Percentiles rank a stretch among this genome's conserved stretches.
These are phyloP conservation scores for Gymnocypris eckloni DNA, from an alignment of 2,797 vertebrate genomes.

Conservation along the genomic window DNA sequence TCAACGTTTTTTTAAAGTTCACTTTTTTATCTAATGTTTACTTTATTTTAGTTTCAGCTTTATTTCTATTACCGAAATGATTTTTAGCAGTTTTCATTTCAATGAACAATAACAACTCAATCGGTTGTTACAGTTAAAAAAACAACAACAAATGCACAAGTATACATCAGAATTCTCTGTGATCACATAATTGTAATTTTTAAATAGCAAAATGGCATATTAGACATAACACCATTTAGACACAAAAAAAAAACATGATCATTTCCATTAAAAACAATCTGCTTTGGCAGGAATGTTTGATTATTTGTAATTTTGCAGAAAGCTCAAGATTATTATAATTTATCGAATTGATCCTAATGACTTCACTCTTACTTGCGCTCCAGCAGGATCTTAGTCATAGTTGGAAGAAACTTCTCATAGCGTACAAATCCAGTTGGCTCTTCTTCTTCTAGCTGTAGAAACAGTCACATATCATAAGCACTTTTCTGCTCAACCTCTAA, in stretches of 20 bases:
- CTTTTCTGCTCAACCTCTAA: neutral
- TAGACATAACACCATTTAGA: neutral
- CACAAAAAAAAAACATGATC: neutral
- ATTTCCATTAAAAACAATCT: neutral
- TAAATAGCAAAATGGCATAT: neutral
- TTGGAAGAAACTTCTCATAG: constrained; percentile 89
- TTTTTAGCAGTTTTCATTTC: neutral
- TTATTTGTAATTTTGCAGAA: neutral
- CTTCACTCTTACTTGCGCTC: constrained; percentile 81
- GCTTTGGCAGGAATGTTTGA: neutral
- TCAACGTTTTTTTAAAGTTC: neutral
- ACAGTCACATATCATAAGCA: constrained; percentile 13
- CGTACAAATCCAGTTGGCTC: constrained; percentile 83
- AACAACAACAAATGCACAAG: neutral
- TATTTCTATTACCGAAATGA: neutral
- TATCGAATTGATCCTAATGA: neutral
- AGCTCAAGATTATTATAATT: neutral
- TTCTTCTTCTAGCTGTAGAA: constrained; percentile 87
- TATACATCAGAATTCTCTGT: neutral
- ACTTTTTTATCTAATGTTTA: neutral
- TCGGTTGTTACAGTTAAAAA: neutral
- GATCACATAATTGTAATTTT: neutral
- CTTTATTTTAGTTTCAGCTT: constrained; percentile 1
- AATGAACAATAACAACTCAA: neutral
- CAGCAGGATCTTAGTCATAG: constrained; percentile 86